Evolutionary conservation across 2,113 vertebrate genomes (phyloP).

Genomic region (Emydura subglobosa): DNA sequence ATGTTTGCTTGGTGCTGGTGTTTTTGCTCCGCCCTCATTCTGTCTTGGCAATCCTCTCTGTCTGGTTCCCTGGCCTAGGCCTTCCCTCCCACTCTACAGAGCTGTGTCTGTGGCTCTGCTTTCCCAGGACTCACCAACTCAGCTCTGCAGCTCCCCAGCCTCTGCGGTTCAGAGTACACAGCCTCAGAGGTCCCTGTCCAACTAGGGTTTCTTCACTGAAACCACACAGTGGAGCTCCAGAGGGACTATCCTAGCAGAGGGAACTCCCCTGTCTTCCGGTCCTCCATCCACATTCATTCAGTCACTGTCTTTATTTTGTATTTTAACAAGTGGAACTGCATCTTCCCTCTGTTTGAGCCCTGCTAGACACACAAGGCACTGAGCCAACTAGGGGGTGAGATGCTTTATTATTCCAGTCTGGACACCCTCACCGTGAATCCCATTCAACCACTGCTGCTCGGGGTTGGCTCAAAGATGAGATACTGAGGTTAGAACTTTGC

Average conservation of each 20-base stretch:
- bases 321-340: background rate
- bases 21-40: background rate
- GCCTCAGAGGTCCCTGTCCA: background rate
- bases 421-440: background rate
- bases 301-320: background rate
- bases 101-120: background rate
- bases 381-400: background rate
- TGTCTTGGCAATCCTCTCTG: background rate
- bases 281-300: background rate
- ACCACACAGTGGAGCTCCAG: background rate
- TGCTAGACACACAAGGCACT: background rate
- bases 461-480: background rate
- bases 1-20: background rate
- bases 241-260: background rate
- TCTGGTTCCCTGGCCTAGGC: background rate
- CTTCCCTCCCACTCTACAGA: background rate
- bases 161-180: background rate
- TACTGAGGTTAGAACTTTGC: background rate
- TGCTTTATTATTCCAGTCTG: background rate
- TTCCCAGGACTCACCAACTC: background rate
- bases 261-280: background rate
- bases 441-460: background rate
- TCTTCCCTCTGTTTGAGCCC: background rate
- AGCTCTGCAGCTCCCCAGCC: background rate
- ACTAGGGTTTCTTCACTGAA: background rate